Evolutionary conservation across 2,797 vertebrate species (phyloP), one percentile per base, ranked within the genome.

Genomic region (Chelidonichthys spinosus): DNA sequence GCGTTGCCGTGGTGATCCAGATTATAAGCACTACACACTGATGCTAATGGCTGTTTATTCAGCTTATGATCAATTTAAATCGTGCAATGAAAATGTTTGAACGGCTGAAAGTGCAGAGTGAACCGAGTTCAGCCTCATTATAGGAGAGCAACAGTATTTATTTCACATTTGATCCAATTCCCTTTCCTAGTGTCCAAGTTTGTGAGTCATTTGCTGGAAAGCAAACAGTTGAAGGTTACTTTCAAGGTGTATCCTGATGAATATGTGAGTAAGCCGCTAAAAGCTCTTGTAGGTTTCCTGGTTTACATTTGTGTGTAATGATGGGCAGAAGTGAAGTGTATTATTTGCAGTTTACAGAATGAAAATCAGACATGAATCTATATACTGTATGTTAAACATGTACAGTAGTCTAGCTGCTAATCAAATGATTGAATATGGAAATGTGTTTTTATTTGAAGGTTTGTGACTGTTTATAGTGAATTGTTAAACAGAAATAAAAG

Each of bases 1-100:
- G 70, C 76, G 32, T 79, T 95, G 7, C 95, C 94, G 0, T 95
- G 95, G 95, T 96, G 86, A 95, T 37, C 15, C 9, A 13, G n/a
- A 25, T 39, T 25, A 40, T 36, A 8, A 71, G 36, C 18, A n/a
- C 13, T 13, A 8, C 17, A 35, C 17, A 8, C n/a, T 11, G 33
- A 56, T 46, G 9, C 25, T 17, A 46, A 42, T 64, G 7, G 53
- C 11, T 46, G 3, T 46, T 68, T 18, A 47, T 39, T 62, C 6
- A 15, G 10, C 35, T 18, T 25, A 25, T 42, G 7, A 46, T 53
- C 9, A 50, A 17, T 39, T 49, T 47, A 13, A 18, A 33, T 54
- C 13, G 44, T 76, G 43, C 42, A 73, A 50, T 52, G 14, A 43
- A 10, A 66, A 6, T 39, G 4, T 18, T 13, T 52, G 33, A 18